Evolutionary conservation across 2,113 vertebrate species (phyloP), one percentile per base, ranked within the genome.

Genomic region (Caranx ignobilis): DNA sequence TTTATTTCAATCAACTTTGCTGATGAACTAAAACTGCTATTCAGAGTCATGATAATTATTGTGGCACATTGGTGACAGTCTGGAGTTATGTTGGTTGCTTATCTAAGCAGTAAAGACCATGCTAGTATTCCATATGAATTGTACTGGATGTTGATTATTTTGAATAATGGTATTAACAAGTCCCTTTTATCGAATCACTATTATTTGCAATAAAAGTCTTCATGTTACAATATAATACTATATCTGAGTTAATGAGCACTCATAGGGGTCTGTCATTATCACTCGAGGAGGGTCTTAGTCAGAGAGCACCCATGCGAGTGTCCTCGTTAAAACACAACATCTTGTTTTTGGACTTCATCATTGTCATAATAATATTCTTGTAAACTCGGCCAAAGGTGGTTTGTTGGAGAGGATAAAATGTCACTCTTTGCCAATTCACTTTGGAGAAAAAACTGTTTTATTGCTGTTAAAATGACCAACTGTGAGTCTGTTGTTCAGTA

Each of bases 181-280:
- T 92, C 85, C 91, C 88, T 92, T 91, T 88, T 90, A 91, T 91
- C 81, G 13, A 88, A 88, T 83, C 85, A 84, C 41, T 92, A 89
- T 93, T 87, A 93, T 93, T 94, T 94, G 89, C 90, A 94, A 93
- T 94, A 93, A 91, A 93, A 90, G 82, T 90, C 86, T 89, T 90
- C 89, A 90, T 92, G 90, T 93, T 89, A 87, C 84, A 90, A 88
- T 87, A 86, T 89, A 77, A 92, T 89, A 62, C 83, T 77, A 90
- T 63, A 91, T 89, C 83, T 91, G 82, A 86, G 77, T 93, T 90
- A 37, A 92, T 93, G 86, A 87, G 73, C 85, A 70, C 59, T 82
- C 59, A 76, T 83, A 65, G n/a, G 56, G 71, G 71, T 88, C 74
- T 69, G 34, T 81, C 26, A 19, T 71, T 63, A 37, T 61, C 47